A percentile compares a stretch with the other conserved stretches of the same genome.
Conservation (phyloP, 1,140 invertebrate genomes). For the Streblospio benedicti region DNA sequence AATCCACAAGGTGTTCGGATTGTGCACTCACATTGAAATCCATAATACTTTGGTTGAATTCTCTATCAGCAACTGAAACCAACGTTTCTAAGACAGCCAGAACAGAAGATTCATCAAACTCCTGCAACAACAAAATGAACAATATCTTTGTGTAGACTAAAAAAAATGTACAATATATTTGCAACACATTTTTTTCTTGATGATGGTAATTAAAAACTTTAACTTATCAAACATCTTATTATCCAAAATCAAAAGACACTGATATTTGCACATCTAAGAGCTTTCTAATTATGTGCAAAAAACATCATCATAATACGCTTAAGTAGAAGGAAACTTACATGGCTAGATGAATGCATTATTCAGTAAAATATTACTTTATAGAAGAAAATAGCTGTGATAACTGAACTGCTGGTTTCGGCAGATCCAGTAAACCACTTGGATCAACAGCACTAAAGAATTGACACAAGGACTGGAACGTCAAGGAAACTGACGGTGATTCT, state of each 20-base stretch:
- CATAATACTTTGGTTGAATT: constrained; percentile 21
- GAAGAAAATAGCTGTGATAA: no score
- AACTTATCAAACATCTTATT: no score
- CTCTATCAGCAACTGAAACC: constrained; percentile 37
- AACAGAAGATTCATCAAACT: constrained; percentile 28
- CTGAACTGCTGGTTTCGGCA: constrained; percentile 29
- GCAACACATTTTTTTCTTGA: no score
- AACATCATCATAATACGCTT: no score
- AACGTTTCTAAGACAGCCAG: constrained; percentile 40
- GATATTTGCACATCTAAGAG: no score
- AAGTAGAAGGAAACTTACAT: no score
- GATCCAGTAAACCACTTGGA: constrained; percentile 37
- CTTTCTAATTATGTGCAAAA: no score
- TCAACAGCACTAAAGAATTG: constrained; percentile 45
- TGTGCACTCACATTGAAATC: constrained; percentile 23
- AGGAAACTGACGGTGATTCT: constrained; percentile 35
- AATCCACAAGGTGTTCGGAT: constrained; percentile 34
- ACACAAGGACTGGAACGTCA: constrained; percentile 45
- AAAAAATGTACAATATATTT: not conserved
- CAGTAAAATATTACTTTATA: no score
- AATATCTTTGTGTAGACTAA: constrained; percentile 1
- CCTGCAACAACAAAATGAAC: constrained; percentile 29
- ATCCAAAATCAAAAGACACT: no score
- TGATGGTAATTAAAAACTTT: no score
- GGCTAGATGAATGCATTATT: no score